phyloP scores from a whole-genome alignment of 2,797 vertebrate species.

The Crocodylus rhombifer region DNA sequence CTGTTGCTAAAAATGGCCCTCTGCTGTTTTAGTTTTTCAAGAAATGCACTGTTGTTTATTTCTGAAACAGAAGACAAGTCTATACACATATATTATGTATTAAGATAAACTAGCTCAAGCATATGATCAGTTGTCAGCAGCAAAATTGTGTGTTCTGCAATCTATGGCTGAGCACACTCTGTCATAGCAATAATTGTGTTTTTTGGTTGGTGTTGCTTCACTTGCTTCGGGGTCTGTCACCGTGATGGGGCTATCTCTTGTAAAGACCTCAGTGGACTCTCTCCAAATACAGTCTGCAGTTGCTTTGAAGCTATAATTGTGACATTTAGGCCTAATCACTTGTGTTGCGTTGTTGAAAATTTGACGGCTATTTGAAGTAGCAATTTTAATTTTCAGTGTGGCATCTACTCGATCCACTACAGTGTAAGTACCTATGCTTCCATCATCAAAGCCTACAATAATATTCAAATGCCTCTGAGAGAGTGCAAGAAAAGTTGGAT shows the following conservation, averaged over 20 bases:
- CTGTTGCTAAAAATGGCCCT: conserved; percentile 49
- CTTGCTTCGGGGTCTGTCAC: conserved; percentile 92
- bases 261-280: conserved; percentile 98
- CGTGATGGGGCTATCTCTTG: conserved; percentile 97
- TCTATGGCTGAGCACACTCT: conserved; percentile 83
- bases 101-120: neutral
- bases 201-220: conserved; percentile 95
- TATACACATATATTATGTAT: neutral
- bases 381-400: conserved; percentile 98
- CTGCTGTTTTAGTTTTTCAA: conserved; percentile 62
- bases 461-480: conserved; percentile 98
- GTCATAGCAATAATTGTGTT: conserved; percentile 91
- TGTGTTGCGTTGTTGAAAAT: conserved; percentile 95
- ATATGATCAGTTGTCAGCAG: conserved; percentile 79
- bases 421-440: conserved; percentile 98
- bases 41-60: conserved; percentile 12
- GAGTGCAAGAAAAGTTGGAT: conserved; percentile 94
- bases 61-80: conserved; percentile 28
- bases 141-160: conserved; percentile 80
- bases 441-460: conserved; percentile 97
- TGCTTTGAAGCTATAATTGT: conserved; percentile 91
- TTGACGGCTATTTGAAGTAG: conserved; percentile 98
- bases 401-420: conserved; percentile 98
- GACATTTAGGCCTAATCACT: conserved; percentile 93
- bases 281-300: conserved; percentile 96